Percentiles rank a stretch among this genome's conserved stretches.
phyloP scores from a whole-genome alignment of 2,888 invertebrate species.

The Caenorhabditis sp. region DNA sequence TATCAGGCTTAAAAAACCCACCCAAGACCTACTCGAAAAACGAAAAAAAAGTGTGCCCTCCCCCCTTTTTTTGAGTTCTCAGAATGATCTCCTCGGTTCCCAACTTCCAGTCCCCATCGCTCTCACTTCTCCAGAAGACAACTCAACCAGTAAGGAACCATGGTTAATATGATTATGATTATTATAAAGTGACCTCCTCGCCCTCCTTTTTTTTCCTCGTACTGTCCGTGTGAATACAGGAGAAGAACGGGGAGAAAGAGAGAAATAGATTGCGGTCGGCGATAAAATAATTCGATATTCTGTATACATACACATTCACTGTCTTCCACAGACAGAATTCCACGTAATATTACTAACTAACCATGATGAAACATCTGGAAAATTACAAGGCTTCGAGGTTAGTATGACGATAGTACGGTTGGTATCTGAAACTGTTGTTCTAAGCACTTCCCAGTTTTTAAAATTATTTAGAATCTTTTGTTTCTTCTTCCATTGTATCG shows the following conservation, averaged over 20 bases:
- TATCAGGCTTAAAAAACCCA: too few species aligned
- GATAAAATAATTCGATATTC: constrained; percentile 57
- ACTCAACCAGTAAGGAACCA: background rate
- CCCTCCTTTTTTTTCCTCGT: background rate
- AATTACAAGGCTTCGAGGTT: background rate
- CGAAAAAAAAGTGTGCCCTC: too few species aligned
- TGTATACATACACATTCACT: background rate
- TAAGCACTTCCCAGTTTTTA: background rate
- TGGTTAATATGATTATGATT: background rate
- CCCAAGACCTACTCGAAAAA: too few species aligned
- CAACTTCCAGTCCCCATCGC: too few species aligned
- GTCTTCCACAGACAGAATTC: constrained; percentile 2
- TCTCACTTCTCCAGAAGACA: too few species aligned
- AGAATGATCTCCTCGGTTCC: too few species aligned
- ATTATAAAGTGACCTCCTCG: constrained; percentile 2
- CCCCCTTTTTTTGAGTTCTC: too few species aligned
- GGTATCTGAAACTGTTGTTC: too few species aligned
- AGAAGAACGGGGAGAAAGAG: background rate
- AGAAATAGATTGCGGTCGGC: constrained; percentile 59
- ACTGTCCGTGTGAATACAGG: background rate
- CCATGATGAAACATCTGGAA: background rate
- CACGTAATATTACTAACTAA: constrained; percentile 43
- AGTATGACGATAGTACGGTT: too few species aligned
- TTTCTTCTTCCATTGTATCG: background rate
- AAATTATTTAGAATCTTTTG: background rate